These are phyloP conservation scores for Brachionus koreanus DNA, from an alignment of 1,140 invertebrate species.

Conservation along the genomic window DNA sequence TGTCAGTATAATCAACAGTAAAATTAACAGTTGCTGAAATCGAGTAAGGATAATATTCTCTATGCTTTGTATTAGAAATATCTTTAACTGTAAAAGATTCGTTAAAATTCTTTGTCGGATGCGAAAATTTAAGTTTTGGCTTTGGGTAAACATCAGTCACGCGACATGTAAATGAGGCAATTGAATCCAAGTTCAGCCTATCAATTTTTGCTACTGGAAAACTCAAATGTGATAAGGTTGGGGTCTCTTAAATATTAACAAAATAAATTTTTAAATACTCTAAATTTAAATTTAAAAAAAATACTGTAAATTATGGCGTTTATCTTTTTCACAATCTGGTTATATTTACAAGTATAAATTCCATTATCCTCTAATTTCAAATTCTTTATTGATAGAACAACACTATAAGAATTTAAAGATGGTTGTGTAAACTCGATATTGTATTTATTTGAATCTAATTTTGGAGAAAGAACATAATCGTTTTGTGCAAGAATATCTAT, in stretches of 20 bases:
- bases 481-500: neutral
- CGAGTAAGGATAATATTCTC: constrained; percentile 15
- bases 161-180: neutral
- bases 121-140: neutral
- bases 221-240: neutral
- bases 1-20: neutral
- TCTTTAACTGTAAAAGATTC: neutral
- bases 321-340: constrained; percentile 15
- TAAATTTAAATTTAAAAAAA: neutral
- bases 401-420: neutral
- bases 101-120: neutral
- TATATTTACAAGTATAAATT: constrained; percentile 42
- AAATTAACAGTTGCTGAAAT: neutral
- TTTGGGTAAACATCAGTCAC: constrained; percentile 32
- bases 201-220: neutral
- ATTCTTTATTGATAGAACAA: constrained; percentile 16
- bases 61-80: constrained; percentile 20
- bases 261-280: neutral
- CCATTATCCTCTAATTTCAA: constrained; percentile 37
- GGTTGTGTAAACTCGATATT: neutral
- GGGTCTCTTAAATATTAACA: neutral
- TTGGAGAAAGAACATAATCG: neutral
- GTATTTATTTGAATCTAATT: neutral
- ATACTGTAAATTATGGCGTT: constrained; percentile 35
- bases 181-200: neutral